Conservation (phyloP, 2,888 invertebrate genomes). For the Malachius bipustulatus region DNA sequence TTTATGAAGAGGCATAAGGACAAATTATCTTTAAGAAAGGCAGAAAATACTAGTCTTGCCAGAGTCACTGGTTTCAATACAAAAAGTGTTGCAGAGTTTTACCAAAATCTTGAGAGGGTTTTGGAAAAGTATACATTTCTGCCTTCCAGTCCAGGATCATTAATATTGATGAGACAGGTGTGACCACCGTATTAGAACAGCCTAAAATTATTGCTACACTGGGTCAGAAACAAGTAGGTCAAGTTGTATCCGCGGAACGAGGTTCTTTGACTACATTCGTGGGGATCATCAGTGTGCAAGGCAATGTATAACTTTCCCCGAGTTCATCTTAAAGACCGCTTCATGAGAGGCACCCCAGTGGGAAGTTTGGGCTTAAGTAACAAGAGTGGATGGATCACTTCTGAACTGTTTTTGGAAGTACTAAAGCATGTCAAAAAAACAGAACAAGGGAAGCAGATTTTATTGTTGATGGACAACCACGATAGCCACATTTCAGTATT, state of each 20-base stretch:
- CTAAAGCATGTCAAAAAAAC: neutral
- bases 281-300: neutral
- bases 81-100: neutral
- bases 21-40: neutral
- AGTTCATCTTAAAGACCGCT: neutral
- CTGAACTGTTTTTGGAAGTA: neutral
- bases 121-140: neutral
- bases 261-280: neutral
- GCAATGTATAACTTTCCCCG: neutral
- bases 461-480: neutral
- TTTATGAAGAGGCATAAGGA: no score
- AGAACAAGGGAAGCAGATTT: neutral
- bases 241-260: neutral
- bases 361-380: neutral
- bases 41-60: neutral
- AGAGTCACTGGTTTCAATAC: neutral
- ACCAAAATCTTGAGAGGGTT: neutral
- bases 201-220: neutral
- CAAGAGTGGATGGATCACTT: neutral
- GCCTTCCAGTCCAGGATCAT: neutral
- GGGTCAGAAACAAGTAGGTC: neutral
- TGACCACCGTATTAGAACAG: neutral
- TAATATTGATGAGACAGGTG: neutral
- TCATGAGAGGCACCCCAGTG: neutral
- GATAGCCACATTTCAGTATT: neutral